phyloP scores from a whole-genome alignment of 2,888 invertebrate genomes.

The Lithosia quadra region DNA sequence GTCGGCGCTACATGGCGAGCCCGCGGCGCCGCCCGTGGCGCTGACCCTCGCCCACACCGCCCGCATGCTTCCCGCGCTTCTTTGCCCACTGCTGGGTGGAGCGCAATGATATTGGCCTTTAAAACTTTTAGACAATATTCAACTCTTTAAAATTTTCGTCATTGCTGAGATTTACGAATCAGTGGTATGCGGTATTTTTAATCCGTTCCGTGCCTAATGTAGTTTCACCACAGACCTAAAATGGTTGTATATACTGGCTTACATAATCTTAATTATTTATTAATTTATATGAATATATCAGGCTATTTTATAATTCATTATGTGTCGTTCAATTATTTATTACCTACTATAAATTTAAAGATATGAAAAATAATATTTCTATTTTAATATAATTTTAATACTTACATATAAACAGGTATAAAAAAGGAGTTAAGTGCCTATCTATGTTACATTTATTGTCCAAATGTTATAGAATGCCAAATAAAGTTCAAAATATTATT shows the following conservation, averaged over 20 bases:
- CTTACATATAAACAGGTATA: neutral
- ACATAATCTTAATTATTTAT: constrained; percentile 2
- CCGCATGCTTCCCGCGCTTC: constrained; percentile 60
- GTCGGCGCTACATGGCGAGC: constrained; percentile 64
- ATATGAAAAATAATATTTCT: neutral
- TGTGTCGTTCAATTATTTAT: constrained; percentile 3
- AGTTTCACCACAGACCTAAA: neutral
- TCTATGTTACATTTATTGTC: constrained; percentile 12
- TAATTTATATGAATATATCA: neutral
- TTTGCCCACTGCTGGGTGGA: constrained; percentile 63
- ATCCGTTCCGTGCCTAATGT: neutral
- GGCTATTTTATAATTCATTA: neutral
- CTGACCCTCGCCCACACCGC: constrained; percentile 63
- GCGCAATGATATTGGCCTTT: constrained; percentile 36
- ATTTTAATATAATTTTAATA: neutral
- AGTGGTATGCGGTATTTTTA: neutral
- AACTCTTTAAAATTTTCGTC: neutral
- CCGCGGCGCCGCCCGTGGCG: constrained; percentile 81
- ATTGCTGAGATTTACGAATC: neutral
- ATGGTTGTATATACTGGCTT: neutral
- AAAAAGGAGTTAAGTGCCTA: neutral
- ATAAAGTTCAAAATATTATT: constrained; percentile 46
- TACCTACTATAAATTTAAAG: neutral
- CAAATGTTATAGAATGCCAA: constrained; percentile 15
- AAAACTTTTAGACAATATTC: constrained; percentile 16